A percentile compares a stretch with the other conserved stretches of the same genome.
phyloP scores from a whole-genome alignment of 2,888 invertebrate species.

The Coelinius sp. region DNA sequence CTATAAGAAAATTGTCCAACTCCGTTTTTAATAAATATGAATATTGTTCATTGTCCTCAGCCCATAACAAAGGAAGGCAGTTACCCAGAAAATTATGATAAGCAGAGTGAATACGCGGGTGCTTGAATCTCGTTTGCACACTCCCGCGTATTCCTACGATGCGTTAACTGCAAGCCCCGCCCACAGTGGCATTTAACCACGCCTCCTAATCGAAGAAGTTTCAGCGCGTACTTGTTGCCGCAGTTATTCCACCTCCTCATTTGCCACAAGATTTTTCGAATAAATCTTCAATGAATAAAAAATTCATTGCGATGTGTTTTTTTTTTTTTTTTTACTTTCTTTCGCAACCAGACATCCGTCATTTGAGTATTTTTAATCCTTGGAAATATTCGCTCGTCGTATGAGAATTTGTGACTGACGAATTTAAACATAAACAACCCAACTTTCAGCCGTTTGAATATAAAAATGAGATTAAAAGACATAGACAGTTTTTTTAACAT shows the following conservation, averaged over 20 bases:
- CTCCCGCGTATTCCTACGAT: conserved; percentile 36
- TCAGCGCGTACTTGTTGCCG: conserved; percentile 50
- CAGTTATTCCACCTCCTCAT: conserved; percentile 22
- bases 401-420: conserved; percentile 31
- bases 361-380: conserved; percentile 34
- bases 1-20: too few relatives aligned
- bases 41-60: too few relatives aligned
- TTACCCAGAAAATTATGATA: not conserved
- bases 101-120: not conserved
- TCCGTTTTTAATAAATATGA: too few relatives aligned
- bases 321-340: not conserved
- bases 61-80: not conserved
- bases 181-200: conserved; percentile 55
- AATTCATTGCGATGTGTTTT: not conserved
- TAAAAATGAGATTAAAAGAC: conserved; percentile 3
- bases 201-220: conserved; percentile 63
- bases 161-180: conserved; percentile 57
- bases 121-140: conserved; percentile 22
- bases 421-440: conserved; percentile 30
- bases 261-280: conserved; percentile 7
- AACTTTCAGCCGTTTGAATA: conserved; percentile 5
- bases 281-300: conserved; percentile 19
- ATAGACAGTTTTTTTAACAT: not conserved
- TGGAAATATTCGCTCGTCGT: conserved; percentile 14
- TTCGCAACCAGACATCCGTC: conserved; percentile 1